phyloP scores from a whole-genome alignment of 2,888 invertebrate genomes.

The Xanthia icteritia region DNA sequence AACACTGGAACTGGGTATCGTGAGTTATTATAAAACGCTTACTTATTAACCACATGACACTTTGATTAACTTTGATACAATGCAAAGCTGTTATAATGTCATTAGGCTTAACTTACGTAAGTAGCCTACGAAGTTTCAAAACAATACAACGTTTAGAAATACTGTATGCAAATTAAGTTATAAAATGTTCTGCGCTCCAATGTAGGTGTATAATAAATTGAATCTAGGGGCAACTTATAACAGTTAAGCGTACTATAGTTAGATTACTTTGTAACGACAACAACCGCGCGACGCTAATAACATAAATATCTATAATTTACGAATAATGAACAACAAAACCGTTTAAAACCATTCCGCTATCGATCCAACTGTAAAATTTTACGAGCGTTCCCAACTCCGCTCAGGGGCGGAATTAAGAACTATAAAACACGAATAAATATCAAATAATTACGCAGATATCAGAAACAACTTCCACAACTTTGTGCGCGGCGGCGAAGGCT shows the following conservation, averaged over 20 bases:
- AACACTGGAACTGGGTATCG: neutral
- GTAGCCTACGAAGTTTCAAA: constrained; percentile 27
- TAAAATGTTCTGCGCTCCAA: constrained; percentile 8
- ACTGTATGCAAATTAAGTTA: constrained; percentile 45
- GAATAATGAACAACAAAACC: constrained; percentile 30
- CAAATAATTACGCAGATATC: constrained; percentile 58
- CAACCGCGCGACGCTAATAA: constrained; percentile 12
- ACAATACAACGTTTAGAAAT: constrained; percentile 37
- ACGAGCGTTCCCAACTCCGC: constrained; percentile 44
- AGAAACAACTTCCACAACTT: constrained; percentile 40
- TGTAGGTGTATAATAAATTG: constrained; percentile 34
- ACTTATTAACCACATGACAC: constrained; percentile 11
- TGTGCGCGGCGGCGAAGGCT: neutral
- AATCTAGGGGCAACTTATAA: constrained; percentile 24
- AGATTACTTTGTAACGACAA: constrained; percentile 26
- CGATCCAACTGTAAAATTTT: constrained; percentile 53
- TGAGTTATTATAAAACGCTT: neutral
- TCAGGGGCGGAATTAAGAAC: constrained; percentile 43
- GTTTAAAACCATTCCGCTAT: constrained; percentile 47
- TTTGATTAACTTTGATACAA: constrained; percentile 16
- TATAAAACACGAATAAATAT: constrained; percentile 60
- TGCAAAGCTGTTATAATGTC: constrained; percentile 21
- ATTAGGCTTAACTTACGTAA: constrained; percentile 32
- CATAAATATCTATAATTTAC: constrained; percentile 36
- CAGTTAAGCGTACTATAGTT: constrained; percentile 25